phyloP scores from a whole-genome alignment of 2,888 invertebrate species.

The Melanargia galathea region DNA sequence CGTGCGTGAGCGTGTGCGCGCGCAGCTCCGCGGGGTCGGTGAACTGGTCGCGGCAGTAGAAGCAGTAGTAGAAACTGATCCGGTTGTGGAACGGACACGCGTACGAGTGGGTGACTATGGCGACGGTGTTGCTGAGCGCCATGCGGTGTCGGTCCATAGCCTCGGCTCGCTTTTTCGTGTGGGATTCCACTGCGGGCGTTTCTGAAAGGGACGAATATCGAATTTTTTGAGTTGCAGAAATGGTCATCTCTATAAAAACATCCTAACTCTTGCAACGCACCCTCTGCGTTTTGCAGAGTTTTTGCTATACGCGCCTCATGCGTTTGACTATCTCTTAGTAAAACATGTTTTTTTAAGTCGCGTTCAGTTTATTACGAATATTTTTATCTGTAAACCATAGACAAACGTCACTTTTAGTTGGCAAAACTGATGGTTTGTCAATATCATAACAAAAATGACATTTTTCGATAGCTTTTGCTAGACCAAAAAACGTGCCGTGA shows the following conservation, averaged over 20 bases:
- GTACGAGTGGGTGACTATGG: conserved; percentile 64
- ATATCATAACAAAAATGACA: no score
- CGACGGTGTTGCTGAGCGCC: conserved; percentile 59
- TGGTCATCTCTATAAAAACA: neutral
- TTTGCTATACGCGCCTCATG: no score
- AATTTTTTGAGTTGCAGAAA: neutral
- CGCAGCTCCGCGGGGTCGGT: conserved; percentile 63
- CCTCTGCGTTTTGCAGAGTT: no score
- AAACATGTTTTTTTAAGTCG: no score
- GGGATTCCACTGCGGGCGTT: conserved; percentile 23
- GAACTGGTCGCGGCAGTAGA: conserved; percentile 71
- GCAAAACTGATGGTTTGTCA: neutral
- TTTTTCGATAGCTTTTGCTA: no score
- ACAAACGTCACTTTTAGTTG: no score
- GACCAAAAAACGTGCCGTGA: no score
- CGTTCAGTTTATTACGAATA: no score
- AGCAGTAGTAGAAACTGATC: conserved; percentile 72
- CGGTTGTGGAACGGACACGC: conserved; percentile 69
- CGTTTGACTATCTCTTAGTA: no score
- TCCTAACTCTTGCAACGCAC: no score
- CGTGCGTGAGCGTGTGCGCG: conserved; percentile 50
- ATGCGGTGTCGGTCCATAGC: conserved; percentile 59
- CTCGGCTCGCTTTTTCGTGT: conserved; percentile 43
- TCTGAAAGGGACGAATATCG: neutral
- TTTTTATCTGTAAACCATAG: no score